phyloP scores from a whole-genome alignment of 2,113 vertebrate genomes.

The Platysternon megacephalum region DNA sequence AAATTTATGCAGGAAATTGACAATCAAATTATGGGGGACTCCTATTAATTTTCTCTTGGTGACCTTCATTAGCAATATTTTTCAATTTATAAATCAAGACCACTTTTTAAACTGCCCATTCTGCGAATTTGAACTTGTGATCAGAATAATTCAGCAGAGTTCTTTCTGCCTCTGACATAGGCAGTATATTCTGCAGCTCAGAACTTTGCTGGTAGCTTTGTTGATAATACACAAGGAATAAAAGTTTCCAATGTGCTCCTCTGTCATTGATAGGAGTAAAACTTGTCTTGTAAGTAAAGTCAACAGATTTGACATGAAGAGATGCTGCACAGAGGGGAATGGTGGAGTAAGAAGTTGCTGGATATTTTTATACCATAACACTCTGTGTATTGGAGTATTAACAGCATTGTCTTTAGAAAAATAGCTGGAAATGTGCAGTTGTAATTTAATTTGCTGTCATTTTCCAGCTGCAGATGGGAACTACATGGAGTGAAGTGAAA shows the following conservation, averaged over 20 bases:
- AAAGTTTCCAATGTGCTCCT: fast-evolving
- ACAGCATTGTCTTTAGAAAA: neutral
- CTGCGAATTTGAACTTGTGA: neutral
- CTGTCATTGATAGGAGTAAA: fast-evolving
- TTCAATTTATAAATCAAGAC: neutral
- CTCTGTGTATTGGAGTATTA: neutral
- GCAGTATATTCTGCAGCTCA: neutral
- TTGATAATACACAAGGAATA: neutral
- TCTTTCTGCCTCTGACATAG: neutral
- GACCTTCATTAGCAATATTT: neutral
- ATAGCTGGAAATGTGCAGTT: fast-evolving
- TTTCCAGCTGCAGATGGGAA: neutral
- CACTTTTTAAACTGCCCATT: neutral
- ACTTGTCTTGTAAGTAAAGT: neutral
- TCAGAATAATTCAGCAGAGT: neutral
- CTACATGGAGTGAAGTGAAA: neutral
- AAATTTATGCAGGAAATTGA: neutral
- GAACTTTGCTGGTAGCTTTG: fast-evolving
- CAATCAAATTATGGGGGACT: neutral
- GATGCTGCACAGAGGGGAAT: neutral
- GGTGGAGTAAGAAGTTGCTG: fast-evolving
- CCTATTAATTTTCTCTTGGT: neutral
- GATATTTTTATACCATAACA: neutral
- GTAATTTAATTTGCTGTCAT: neutral
- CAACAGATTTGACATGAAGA: fast-evolving